These are phyloP conservation scores for Sakesphorus luctuosus DNA, from an alignment of 2,113 vertebrate genomes.

Conservation along the genomic window DNA sequence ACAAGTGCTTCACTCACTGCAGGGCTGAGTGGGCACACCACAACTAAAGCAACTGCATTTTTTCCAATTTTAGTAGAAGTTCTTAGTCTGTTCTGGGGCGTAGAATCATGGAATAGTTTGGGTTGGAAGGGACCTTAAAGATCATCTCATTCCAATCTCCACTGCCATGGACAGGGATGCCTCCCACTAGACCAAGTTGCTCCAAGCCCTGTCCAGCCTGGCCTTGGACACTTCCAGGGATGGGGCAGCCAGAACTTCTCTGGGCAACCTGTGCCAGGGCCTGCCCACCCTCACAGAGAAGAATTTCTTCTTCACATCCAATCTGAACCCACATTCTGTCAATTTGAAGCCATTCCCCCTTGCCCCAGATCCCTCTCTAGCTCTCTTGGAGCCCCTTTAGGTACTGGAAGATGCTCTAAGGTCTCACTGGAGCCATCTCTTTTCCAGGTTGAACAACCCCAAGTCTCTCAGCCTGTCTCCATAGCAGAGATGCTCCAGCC, in stretches of 20 bases:
- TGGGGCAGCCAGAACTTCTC: not conserved
- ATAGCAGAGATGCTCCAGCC: not conserved
- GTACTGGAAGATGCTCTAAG: not conserved
- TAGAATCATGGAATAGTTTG: rapidly evolving
- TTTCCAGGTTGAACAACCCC: not conserved
- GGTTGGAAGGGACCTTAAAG: not conserved
- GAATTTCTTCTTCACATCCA: not conserved
- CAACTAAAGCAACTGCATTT: not conserved
- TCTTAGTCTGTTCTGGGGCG: not conserved
- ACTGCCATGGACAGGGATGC: not conserved
- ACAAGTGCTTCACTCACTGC: not conserved
- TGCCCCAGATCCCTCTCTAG: not conserved
- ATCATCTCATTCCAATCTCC: not conserved
- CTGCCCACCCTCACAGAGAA: not conserved
- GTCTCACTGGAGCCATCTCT: not conserved
- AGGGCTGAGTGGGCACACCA: not conserved
- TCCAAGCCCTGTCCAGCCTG: not conserved
- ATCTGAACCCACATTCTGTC: not conserved
- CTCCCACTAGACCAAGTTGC: not conserved
- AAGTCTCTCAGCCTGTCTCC: not conserved
- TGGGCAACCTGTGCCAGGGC: not conserved
- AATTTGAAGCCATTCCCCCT: no score
- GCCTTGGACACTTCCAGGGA: not conserved
- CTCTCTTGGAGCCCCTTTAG: not conserved
- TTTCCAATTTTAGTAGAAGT: not conserved